phyloP scores from a whole-genome alignment of 2,888 invertebrate species.

The Poecilobothrus nobilitatus region DNA sequence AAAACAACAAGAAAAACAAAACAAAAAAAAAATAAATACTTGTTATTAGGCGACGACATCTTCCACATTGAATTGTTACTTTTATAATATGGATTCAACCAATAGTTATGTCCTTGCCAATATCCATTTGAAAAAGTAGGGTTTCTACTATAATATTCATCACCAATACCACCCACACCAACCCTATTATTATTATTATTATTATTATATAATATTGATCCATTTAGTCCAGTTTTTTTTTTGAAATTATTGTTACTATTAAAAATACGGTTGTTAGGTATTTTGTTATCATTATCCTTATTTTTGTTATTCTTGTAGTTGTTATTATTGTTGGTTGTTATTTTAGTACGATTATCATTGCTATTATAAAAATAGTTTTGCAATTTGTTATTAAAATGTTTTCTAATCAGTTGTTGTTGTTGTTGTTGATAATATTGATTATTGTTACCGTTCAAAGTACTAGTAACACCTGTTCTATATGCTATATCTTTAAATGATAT shows the following conservation, averaged over 20 bases:
- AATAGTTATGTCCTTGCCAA: background rate
- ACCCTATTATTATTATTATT: background rate
- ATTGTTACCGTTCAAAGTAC: background rate
- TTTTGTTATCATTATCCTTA: background rate
- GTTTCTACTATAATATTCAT: background rate
- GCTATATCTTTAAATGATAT: too few species aligned
- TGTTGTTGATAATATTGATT: background rate
- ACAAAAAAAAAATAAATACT: background rate
- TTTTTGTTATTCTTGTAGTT: too few species aligned
- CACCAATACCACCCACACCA: too few species aligned
- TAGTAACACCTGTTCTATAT: background rate
- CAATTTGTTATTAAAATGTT: background rate
- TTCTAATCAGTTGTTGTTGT: background rate
- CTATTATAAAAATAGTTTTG: background rate
- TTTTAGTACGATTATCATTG: too few species aligned
- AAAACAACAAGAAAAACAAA: too few species aligned
- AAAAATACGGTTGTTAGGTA: background rate
- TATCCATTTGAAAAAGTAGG: background rate
- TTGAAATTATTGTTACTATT: background rate
- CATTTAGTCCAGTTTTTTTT: background rate
- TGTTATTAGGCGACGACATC: background rate
- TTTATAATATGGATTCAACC: background rate
- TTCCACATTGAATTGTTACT: background rate
- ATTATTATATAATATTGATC: background rate
- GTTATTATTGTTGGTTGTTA: too few species aligned